phyloP scores from a whole-genome alignment of 2,113 vertebrate species.

The Elaphurus davidianus region DNA sequence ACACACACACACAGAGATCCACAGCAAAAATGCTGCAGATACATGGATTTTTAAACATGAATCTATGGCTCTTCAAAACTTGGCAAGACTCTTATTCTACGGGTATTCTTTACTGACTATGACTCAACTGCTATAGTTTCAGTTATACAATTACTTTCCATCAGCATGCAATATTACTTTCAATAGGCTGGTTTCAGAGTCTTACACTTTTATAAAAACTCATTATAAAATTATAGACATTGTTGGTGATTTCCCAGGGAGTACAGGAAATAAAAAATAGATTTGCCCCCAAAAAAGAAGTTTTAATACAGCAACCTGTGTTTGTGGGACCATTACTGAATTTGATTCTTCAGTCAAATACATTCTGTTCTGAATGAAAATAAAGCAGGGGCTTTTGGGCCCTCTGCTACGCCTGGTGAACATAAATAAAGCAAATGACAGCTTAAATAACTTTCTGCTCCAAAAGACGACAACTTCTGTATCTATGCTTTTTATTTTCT shows the following conservation, averaged over 20 bases:
- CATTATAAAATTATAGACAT: not conserved
- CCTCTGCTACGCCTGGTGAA: not conserved
- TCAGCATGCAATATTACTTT: not conserved
- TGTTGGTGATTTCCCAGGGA: not conserved
- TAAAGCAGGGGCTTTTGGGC: not conserved
- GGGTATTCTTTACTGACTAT: not conserved
- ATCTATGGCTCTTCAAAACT: not conserved
- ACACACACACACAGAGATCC: not conserved
- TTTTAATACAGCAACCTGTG: not conserved
- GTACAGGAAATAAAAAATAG: not conserved
- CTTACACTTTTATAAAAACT: not conserved
- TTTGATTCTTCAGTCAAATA: not conserved
- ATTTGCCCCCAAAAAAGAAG: not conserved
- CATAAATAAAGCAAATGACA: not conserved
- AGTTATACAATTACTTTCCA: not conserved
- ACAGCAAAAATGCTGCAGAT: not conserved
- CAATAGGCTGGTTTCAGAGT: not conserved
- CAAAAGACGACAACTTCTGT: conserved; percentile 13
- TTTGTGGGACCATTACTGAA: not conserved
- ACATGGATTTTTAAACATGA: not conserved
- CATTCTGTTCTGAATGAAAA: not conserved
- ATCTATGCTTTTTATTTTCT: not conserved
- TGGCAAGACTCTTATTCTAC: not conserved
- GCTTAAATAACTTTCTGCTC: not conserved
- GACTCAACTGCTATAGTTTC: not conserved